Evolutionary conservation across 2,113 vertebrate genomes (phyloP).

Genomic region (Saimiri boliviensis): DNA sequence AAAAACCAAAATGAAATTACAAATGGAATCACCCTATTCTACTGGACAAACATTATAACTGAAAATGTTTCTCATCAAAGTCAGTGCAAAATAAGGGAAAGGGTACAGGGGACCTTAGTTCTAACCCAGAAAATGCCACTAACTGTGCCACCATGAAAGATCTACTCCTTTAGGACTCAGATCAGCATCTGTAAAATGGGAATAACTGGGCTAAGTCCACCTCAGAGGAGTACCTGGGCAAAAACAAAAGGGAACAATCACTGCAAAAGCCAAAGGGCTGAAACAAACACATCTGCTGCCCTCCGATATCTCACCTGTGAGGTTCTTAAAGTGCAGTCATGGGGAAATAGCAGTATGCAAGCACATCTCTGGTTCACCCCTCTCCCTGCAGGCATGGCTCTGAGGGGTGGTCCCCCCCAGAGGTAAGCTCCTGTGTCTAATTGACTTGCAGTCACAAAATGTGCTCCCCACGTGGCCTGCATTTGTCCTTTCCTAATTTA

Average conservation of each 20-base stretch:
- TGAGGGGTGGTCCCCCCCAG: fast-evolving
- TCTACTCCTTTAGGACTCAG: background rate
- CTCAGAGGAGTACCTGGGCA: fast-evolving
- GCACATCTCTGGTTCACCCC: background rate
- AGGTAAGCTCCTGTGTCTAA: background rate
- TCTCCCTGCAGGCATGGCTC: background rate
- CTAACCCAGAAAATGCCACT: background rate
- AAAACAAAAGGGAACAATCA: fast-evolving
- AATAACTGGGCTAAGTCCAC: background rate
- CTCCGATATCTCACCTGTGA: background rate
- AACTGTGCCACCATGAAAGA: too few relatives aligned
- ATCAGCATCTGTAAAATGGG: background rate
- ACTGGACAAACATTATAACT: background rate
- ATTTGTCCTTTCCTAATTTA: slow-evolving; percentile 54
- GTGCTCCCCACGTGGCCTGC: background rate
- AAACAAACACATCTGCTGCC: background rate
- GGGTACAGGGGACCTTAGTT: background rate
- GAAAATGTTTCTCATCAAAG: background rate
- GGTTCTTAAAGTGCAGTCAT: background rate
- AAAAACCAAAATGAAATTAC: background rate
- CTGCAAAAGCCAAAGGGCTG: background rate
- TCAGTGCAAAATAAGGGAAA: background rate
- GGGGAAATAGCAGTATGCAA: fast-evolving
- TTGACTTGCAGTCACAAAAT: background rate
- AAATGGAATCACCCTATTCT: background rate